Evolutionary conservation across 2,797 vertebrate species (phyloP).

Genomic region (Paratrypauchen microcephalus): DNA sequence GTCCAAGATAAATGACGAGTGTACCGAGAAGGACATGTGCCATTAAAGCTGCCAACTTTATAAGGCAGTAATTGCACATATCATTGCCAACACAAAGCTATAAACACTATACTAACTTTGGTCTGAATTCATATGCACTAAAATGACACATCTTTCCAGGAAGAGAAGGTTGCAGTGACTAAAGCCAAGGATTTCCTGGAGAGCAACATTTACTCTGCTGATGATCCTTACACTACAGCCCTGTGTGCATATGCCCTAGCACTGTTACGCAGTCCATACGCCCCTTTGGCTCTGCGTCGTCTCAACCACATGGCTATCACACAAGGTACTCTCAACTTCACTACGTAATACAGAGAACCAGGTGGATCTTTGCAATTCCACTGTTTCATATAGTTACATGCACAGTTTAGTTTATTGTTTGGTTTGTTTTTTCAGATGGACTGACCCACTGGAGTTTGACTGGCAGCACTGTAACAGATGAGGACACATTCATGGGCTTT

Average conservation of each 20-base stretch:
- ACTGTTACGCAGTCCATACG: conserved; percentile 84
- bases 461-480: conserved; percentile 82
- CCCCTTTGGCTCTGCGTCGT: conserved; percentile 75
- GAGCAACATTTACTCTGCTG: conserved; percentile 83
- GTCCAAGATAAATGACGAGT: not conserved
- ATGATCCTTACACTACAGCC: conserved; percentile 89
- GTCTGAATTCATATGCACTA: not conserved
- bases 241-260: conserved; percentile 84
- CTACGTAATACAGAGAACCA: not conserved
- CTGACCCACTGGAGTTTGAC: conserved; percentile 93
- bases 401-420: not conserved
- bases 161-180: conserved; percentile 83
- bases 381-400: not conserved
- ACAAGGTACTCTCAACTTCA: conserved; percentile 75
- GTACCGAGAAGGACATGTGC: too few species aligned
- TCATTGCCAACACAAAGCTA: not conserved
- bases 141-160: conserved; percentile 65
- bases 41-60: not conserved
- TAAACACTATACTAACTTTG: conserved; percentile 13
- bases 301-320: conserved; percentile 92
- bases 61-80: not conserved
- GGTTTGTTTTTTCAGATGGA: conserved; percentile 76
- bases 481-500: conserved; percentile 92
- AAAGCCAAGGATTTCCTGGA: conserved; percentile 90
- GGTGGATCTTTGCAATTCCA: not conserved